Evolutionary conservation across 2,113 vertebrate species (phyloP), one percentile per base, ranked within the genome.

Genomic region (Tylochromis polylepis): DNA sequence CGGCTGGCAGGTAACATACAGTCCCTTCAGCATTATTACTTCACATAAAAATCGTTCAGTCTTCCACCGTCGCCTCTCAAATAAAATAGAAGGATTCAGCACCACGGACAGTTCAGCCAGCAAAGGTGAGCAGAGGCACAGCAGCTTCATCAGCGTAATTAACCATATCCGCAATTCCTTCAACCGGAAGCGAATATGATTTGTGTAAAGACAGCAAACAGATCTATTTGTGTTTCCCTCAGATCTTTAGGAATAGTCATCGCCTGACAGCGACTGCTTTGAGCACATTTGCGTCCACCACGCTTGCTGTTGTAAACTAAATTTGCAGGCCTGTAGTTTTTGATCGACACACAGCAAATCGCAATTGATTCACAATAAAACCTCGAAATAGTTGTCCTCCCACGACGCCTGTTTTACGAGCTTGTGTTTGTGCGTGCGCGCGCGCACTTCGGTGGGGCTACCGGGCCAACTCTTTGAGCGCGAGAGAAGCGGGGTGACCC

Each of bases 1-100:
- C 95, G 98, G 78, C 96, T 99, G 79, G 98, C 98, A 94, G 98
- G 98, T 99, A 97, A 95, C 97, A 93, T 16, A 29, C 31, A 18
- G 15, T 77, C 27, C 62, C 60, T 79, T 83, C 8, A 46, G 5
- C 7, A 5, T 57, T 14, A 38, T 56, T 85, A 57, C 51, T 79
- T 82, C 78, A 86, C 86, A 83, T 59, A 83, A 43, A 87, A 77
- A 60, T 2, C 12, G 27, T 75, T 70, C 43, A 67, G 8, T 41
- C 11, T 67, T 53, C 43, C 41, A 53, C 24, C 29, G 8, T 56
- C 5, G 56, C 34, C 20, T 49, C 24, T 29, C 24, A 49, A 51
- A 75, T 75, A 11, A 75, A 75, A 12, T 82, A 75, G 1, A 87
- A 36, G 58, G 34, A 67, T 93, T 92, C 94, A 94, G 94, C 89